Conservation (phyloP, 2,113 vertebrate species). For the Brachypteracias leptosomus region DNA sequence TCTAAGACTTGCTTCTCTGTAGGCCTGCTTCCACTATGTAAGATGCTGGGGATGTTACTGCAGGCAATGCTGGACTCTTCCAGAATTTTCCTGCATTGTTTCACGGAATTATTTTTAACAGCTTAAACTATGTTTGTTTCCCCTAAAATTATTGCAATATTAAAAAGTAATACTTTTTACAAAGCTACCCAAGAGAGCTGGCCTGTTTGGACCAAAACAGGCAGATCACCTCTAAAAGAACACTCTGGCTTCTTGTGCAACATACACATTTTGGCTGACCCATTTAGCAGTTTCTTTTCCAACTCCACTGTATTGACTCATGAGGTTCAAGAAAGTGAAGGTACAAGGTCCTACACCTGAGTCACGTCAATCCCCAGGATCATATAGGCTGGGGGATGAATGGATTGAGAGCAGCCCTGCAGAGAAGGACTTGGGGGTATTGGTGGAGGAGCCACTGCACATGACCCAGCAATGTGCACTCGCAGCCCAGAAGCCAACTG, state of each 20-base stretch:
- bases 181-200: not conserved
- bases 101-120: not conserved
- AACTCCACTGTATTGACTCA: not conserved
- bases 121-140: not conserved
- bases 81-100: not conserved
- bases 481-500: fast-evolving
- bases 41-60: fast-evolving
- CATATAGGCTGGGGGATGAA: not conserved
- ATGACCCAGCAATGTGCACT: fast-evolving
- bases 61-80: not conserved
- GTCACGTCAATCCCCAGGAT: not conserved
- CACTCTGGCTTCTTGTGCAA: not conserved
- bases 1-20: not conserved
- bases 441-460: not conserved
- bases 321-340: not conserved
- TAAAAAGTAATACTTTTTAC: not conserved
- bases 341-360: not conserved
- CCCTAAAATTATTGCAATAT: not conserved
- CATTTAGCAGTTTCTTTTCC: not conserved
- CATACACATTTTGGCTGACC: not conserved
- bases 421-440: fast-evolving
- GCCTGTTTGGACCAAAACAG: not conserved
- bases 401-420: not conserved
- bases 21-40: not conserved
- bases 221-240: not conserved